These are phyloP conservation scores for Brachionus sp. DNA, from an alignment of 1,140 invertebrate genomes.

Conservation along the genomic window DNA sequence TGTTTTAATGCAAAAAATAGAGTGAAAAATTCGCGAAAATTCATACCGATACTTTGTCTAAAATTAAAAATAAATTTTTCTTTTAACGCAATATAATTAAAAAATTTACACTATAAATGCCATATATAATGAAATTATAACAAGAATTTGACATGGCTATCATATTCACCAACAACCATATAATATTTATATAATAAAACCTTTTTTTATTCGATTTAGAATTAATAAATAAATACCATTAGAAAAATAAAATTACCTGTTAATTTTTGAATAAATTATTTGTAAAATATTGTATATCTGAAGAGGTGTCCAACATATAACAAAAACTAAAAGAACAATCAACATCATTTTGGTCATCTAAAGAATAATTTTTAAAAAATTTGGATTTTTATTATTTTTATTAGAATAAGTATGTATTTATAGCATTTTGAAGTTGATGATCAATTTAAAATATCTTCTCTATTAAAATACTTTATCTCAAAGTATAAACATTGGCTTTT, in stretches of 20 bases:
- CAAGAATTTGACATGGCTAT: slow-evolving; percentile 80
- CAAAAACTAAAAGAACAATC: slow-evolving; percentile 60
- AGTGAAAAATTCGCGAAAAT: background rate
- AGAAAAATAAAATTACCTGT: no score
- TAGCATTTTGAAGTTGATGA: no score
- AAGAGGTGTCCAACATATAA: slow-evolving; percentile 61
- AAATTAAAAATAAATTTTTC: background rate
- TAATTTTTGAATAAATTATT: background rate
- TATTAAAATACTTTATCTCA: no score
- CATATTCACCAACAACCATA: slow-evolving; percentile 74
- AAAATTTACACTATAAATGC: slow-evolving; percentile 73
- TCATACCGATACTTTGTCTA: slow-evolving; percentile 1
- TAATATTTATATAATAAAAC: slow-evolving; percentile 53
- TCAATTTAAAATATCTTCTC: no score
- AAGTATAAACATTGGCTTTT: no score
- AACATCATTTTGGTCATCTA: slow-evolving; percentile 58
- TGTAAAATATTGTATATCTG: slow-evolving; percentile 53
- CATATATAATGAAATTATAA: slow-evolving; percentile 80
- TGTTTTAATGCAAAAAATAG: background rate
- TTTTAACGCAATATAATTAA: background rate
- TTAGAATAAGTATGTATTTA: no score
- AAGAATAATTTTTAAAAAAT: background rate
- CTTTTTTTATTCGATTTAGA: slow-evolving; percentile 41
- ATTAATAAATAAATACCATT: no score
- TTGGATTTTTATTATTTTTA: no score